Conservation (phyloP, 1,140 invertebrate genomes). For the Dreissena rostriformis region DNA sequence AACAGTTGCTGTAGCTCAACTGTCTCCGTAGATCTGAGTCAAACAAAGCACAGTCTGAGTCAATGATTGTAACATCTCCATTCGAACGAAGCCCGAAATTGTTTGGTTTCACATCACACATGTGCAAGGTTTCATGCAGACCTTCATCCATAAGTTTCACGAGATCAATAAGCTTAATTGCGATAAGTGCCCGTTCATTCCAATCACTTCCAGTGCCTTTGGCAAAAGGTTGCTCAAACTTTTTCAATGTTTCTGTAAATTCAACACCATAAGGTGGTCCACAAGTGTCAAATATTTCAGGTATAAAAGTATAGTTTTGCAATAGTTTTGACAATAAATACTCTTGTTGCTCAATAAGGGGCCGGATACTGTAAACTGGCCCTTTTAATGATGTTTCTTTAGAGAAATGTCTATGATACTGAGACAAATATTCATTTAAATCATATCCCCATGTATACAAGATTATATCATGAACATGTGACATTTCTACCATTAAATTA, state of each 20-base stretch:
- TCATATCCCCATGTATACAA: constrained; percentile 65
- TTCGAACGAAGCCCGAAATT: constrained; percentile 85
- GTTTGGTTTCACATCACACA: constrained; percentile 87
- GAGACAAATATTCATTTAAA: constrained; percentile 53
- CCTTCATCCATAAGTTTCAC: constrained; percentile 84
- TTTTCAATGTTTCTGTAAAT: constrained; percentile 80
- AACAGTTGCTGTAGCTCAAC: constrained; percentile 79
- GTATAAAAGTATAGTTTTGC: constrained; percentile 85
- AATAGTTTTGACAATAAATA: constrained; percentile 85
- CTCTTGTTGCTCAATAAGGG: constrained; percentile 86
- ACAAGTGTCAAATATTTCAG: constrained; percentile 86
- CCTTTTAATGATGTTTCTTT: constrained; percentile 33
- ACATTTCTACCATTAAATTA: constrained; percentile 47
- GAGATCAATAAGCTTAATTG: constrained; percentile 85
- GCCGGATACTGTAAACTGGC: constrained; percentile 85
- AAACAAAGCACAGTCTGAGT: constrained; percentile 82
- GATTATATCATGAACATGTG: constrained; percentile 53
- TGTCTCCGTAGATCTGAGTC: constrained; percentile 55
- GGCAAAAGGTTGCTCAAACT: constrained; percentile 73
- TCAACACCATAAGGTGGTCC: constrained; percentile 86
- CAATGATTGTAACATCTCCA: constrained; percentile 83
- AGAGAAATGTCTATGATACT: constrained; percentile 22
- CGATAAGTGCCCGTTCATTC: constrained; percentile 79
- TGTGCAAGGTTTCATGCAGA: constrained; percentile 84
- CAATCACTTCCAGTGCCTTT: constrained; percentile 81